These are phyloP conservation scores for Agrochola lota DNA, from an alignment of 2,888 invertebrate genomes.

Conservation along the genomic window DNA sequence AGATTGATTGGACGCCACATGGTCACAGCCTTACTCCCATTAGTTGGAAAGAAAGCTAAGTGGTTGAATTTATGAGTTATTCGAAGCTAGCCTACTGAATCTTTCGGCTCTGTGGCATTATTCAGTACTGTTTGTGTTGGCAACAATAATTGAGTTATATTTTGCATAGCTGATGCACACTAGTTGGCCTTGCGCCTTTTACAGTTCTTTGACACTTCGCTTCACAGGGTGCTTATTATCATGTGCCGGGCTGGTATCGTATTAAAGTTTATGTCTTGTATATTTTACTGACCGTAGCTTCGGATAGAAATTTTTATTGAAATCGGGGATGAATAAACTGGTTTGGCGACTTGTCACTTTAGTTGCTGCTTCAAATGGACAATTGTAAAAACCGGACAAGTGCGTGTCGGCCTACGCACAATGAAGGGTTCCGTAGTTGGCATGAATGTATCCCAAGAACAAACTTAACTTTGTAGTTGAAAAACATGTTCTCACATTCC, in stretches of 20 bases:
- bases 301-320: conserved; percentile 4
- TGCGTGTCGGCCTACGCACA: too few species aligned
- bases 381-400: too few species aligned
- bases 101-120: conserved; percentile 11
- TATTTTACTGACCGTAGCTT: conserved; percentile 20
- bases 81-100: conserved; percentile 1
- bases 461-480: too few species aligned
- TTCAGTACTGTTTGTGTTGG: conserved; percentile 47
- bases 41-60: background rate
- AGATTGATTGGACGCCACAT: too few species aligned
- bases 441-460: too few species aligned
- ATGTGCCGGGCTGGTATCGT: conserved; percentile 8
- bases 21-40: background rate
- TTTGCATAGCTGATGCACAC: conserved; percentile 59
- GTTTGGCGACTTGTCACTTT: background rate
- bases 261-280: conserved; percentile 14
- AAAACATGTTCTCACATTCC: too few species aligned
- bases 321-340: conserved; percentile 18
- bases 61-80: background rate
- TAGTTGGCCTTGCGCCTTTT: conserved; percentile 60
- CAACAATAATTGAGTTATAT: conserved; percentile 60
- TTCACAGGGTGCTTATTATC: conserved; percentile 40
- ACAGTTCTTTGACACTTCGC: conserved; percentile 58
- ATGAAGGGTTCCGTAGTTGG: too few species aligned
- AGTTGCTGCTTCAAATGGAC: too few species aligned